A percentile compares a stretch with the other conserved stretches of the same genome.
phyloP scores from a whole-genome alignment of 2,888 invertebrate genomes.

The Blera fallax region DNA sequence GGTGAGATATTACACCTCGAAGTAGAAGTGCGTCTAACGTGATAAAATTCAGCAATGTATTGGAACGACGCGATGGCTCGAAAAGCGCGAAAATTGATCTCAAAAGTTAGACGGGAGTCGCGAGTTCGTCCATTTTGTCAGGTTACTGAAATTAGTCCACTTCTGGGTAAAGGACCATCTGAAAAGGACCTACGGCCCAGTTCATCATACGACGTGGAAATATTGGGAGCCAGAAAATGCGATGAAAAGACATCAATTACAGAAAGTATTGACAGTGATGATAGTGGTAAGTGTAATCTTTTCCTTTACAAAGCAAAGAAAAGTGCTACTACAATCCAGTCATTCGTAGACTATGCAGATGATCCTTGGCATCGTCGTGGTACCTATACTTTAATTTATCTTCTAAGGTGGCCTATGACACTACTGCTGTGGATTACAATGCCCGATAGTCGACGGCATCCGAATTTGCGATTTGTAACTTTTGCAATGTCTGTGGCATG shows the following conservation, averaged over 20 bases:
- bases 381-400: slow-evolving; percentile 89
- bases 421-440: slow-evolving; percentile 92
- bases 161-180: slow-evolving; percentile 74
- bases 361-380: slow-evolving; percentile 86
- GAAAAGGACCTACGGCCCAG: not conserved
- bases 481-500: slow-evolving; percentile 96
- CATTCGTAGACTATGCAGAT: slow-evolving; percentile 73
- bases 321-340: not conserved
- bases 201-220: not conserved
- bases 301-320: not conserved
- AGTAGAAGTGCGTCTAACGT: slow-evolving; percentile 80
- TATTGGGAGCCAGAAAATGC: not conserved
- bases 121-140: slow-evolving; percentile 82
- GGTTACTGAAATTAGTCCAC: slow-evolving; percentile 81
- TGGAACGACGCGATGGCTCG: slow-evolving; percentile 85
- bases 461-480: slow-evolving; percentile 92
- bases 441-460: slow-evolving; percentile 93
- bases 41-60: slow-evolving; percentile 85
- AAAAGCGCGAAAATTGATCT: slow-evolving; percentile 78
- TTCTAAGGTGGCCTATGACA: slow-evolving; percentile 93
- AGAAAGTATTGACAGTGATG: slow-evolving; percentile 48
- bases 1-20: slow-evolving; percentile 85
- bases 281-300: slow-evolving; percentile 42
- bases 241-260: slow-evolving; percentile 34
- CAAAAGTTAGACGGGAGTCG: slow-evolving; percentile 77